Evolutionary conservation across 2,113 vertebrate genomes (phyloP), one percentile per base, ranked within the genome.

Genomic region (Bolborhynchus lineola): DNA sequence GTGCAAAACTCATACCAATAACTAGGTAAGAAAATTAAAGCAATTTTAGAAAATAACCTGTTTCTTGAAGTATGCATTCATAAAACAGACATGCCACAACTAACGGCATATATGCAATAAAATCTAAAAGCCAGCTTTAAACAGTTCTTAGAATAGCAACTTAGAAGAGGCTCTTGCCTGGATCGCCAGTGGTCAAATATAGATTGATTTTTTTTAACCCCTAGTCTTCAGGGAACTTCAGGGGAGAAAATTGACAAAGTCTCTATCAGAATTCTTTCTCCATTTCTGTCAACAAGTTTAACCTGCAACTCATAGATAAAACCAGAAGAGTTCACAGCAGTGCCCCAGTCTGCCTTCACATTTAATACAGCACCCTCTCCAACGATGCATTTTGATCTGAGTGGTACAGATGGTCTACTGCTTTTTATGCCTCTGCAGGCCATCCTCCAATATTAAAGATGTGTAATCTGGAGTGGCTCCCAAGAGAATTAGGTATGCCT

Each of bases 1-100:
- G 28, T 81, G 69, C 86, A 95, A 86, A 97, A 94, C 65, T 46
- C n/a, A 63, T 46, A 70, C 37, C 84, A 87, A 65, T 59, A 69
- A 94, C 92, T 59, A 57, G 81, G 88, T 90, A 87, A 91, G 70
- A 96, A 92, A 82, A 82, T 90, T 39, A 89, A 89, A 92, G 91
- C 33, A 81, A 97, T 96, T 97, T 97, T 68, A 83, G 89, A 86
- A 94, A 97, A 95, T 94, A 94, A 95, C 68, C 90, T 93, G 90
- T 84, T 95, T 95, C 80, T 78, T 91, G 50, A 96, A 95, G 86
- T n/a, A 60, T 7, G 24, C 50, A 52, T 86, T 90, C 89, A 82
- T 57, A 50, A 81, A 35, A 78, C 41, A 88, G 83, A 77, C 75
- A 72, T 46, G 70, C 70, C 60, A 53, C 72, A 89, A 79, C 60